Base-by-base conservation (phyloP, 2,797 vertebrate genomes). In the Emydoidea blandingii region DNA sequence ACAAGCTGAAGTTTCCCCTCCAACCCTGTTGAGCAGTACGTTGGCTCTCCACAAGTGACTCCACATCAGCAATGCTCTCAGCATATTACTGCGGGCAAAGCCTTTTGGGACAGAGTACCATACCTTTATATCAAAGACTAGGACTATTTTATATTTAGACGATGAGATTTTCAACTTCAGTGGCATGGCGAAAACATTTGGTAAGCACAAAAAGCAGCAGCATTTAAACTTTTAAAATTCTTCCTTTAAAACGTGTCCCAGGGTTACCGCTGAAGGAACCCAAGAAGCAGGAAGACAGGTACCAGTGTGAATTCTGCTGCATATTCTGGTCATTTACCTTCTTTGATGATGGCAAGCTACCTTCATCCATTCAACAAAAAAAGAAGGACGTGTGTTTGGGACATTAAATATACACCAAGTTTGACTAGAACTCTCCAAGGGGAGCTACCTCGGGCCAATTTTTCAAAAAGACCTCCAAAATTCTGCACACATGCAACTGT, bases 1-100 rank as follows among this genome's bases (percentile, higher is more conserved):
- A 95, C 57, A 18, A 89, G 9, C 14, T 27, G 6, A 50, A 87
- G 90, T 85, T 85, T 85, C 90, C 87, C 54, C 15, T 81, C 49
- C 9, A 52, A 3, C 19, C 18, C 56, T 44, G 68, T 12, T 18
- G 52, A 12, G 41, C 14, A 14, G n/a, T 27, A n/a, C 3, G 21
- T 47, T 88, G 53, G 76, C 80, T 31, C 27, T 82, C 91, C 83
- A 1, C 27, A 5, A n/a, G 50, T 2, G 87, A 31, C 49, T 6
- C 3, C 3, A 1, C 2, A n/a, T 8, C 53, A 76, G 56, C 6
- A 57, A 76, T 12, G 88, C 57, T 81, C 79, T 83, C 0, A 0
- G 79, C 47, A 31, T n/a, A 65, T 56, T 83, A 68, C 16, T 47
- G 12, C 0, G 0, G 79, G 83, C 1, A 12, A 85, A 81, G 83